Percentiles rank a stretch among this genome's conserved stretches.
These are phyloP conservation scores for Sycophila sp. DNA, from an alignment of 1,140 invertebrate genomes.

Conservation along the genomic window DNA sequence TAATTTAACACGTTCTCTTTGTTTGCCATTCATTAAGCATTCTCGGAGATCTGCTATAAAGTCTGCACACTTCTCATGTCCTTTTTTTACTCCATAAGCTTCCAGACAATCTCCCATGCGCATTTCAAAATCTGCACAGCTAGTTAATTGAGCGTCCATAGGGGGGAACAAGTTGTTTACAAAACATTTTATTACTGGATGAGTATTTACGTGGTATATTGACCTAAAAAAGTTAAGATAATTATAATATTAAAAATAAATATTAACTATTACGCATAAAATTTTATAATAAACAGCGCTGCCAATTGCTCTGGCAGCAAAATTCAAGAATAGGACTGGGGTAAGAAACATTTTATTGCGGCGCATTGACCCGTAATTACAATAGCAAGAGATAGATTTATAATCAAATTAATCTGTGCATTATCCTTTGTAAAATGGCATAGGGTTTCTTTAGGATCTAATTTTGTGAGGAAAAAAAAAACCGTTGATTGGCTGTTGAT, in stretches of 20 bases:
- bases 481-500: too few relatives aligned
- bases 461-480: too few relatives aligned
- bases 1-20: constrained; percentile 13
- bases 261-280: background rate
- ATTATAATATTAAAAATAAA: background rate
- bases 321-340: too few relatives aligned
- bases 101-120: constrained; percentile 29
- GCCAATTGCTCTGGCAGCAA: too few relatives aligned
- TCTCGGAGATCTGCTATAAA: constrained; percentile 26
- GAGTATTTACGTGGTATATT: background rate
- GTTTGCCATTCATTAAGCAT: constrained; percentile 20
- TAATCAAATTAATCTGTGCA: too few relatives aligned
- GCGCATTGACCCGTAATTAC: too few relatives aligned
- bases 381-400: too few relatives aligned
- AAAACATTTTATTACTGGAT: constrained; percentile 5
- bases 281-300: too few relatives aligned
- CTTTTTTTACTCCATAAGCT: constrained; percentile 18
- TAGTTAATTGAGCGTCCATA: background rate
- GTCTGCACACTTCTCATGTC: constrained; percentile 24
- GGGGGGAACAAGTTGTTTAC: background rate
- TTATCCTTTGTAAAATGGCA: too few relatives aligned
- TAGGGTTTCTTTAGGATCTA: too few relatives aligned
- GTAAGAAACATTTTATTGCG: too few relatives aligned
- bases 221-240: constrained; percentile 4
- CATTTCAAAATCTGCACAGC: constrained; percentile 36